Conservation (phyloP, 2,888 invertebrate species). For the Polydrusus tereticollis region DNA sequence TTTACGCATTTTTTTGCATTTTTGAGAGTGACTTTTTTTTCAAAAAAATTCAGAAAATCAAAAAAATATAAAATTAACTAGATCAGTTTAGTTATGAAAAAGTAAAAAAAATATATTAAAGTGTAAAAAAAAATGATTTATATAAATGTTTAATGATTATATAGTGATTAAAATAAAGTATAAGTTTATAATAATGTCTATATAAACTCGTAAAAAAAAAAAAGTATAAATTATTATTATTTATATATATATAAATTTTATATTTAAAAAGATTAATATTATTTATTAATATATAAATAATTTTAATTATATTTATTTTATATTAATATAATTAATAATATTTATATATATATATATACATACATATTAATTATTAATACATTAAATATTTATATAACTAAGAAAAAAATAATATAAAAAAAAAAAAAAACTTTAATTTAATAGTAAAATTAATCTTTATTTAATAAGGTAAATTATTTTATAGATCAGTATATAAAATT, state of each 20-base stretch:
- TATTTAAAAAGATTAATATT: not conserved
- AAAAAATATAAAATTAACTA: too few relatives aligned
- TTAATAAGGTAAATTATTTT: not conserved
- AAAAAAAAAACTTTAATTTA: not conserved
- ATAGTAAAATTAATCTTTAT: not conserved
- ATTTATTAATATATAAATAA: too few relatives aligned
- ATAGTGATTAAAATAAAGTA: not conserved
- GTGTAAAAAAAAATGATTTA: too few relatives aligned
- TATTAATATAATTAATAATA: not conserved
- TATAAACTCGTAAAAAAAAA: not conserved
- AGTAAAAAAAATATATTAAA: too few relatives aligned
- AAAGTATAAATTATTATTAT: not conserved
- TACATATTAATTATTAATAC: not conserved
- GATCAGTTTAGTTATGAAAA: too few relatives aligned
- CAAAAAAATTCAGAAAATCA: too few relatives aligned
- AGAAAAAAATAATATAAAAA: not conserved
- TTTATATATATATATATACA: not conserved
- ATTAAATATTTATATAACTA: not conserved
- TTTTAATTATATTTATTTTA: not conserved
- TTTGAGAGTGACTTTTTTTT: not conserved
- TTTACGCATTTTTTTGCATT: conserved; percentile 49
- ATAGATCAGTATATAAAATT: too few relatives aligned
- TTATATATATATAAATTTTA: not conserved
- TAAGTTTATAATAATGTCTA: not conserved
- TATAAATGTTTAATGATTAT: not conserved